Evolutionary conservation across 2,797 vertebrate genomes (phyloP), one percentile per base, ranked within the genome.

Genomic region (Psittacula derbiana): DNA sequence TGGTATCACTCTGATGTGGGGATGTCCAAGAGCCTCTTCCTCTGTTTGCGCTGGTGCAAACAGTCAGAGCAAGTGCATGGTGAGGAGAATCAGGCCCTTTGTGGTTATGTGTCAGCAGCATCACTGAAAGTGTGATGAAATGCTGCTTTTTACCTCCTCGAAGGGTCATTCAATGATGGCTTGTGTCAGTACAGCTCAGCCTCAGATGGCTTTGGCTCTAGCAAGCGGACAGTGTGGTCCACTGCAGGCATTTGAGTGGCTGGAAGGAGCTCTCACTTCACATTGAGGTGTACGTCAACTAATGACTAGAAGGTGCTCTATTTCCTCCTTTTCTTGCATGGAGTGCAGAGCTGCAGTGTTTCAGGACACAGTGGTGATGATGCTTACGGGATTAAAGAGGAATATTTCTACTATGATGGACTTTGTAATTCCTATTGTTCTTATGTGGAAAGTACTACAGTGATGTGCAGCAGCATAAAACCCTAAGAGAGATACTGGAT

Each of bases 171-270:
- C 43, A 18, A 1, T 27, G 21, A 5, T 8, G 36, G n/a, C 5
- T 23, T 36, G 14, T 58, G 55, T 24, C 55, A 36, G 58, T 2
- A 6, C 18, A 4, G n/a, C 6, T 2, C 10, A 7, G 41, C 30
- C 20, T 11, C 8, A 15, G 21, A 4, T 2, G 52, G 38, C 60
- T 30, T 7, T 3, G 43, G 46, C 50, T 70, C 18, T 33, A 8
- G n/a, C 4, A 2, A 33, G 66, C n/a, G n/a, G 38, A 1, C 53
- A 18, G 33, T 6, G 2, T 19, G 6, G 49, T 46, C 44, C 62
- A 8, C 33, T 23, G 0, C 0, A 10, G 30, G 43, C 6, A 0
- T 25, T 4, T 4, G 21, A 12, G 65, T 1, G 47, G 8, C 10
- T 33, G 11, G 83, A 36, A 86, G 82, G 82, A 80, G 50, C 76